A percentile compares a stretch with the other conserved stretches of the same genome.
Evolutionary conservation across 53 echinoderm and acorn worm species (phyloP).

Genomic region (Echinometra lucunter): DNA sequence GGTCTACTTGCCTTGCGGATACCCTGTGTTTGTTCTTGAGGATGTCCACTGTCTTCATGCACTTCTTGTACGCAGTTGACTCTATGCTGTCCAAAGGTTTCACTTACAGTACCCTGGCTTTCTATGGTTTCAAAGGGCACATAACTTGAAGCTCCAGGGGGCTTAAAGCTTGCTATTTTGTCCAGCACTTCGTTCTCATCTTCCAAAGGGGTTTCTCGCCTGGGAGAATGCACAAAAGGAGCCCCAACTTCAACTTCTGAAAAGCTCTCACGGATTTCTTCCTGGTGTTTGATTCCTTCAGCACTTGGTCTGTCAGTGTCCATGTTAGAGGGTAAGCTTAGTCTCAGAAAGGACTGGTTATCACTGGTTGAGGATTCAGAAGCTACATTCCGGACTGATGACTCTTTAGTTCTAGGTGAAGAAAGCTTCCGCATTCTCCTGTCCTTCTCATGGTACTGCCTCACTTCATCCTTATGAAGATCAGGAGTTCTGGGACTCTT

Average conservation of each 20-base stretch:
- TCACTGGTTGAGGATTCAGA: not conserved
- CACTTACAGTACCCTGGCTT: not conserved
- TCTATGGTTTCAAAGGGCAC: not conserved
- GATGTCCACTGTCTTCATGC: not conserved
- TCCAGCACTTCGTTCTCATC: conserved; percentile 59
- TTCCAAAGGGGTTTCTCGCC: conserved; percentile 14
- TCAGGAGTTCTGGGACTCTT: conserved; percentile 82
- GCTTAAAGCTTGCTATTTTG: conserved; percentile 59
- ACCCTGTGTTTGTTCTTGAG: not conserved
- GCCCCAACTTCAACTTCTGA: conserved; percentile 45
- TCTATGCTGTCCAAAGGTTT: not conserved
- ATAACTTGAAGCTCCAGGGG: not conserved
- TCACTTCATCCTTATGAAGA: conserved; percentile 75
- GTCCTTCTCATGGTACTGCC: conserved; percentile 78
- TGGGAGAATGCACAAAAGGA: conserved; percentile 50
- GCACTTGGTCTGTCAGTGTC: conserved; percentile 29
- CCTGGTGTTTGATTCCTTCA: not conserved
- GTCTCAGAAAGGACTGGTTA: not conserved
- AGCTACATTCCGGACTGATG: not conserved
- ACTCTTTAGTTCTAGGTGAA: conserved; percentile 33
- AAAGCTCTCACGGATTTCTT: not conserved
- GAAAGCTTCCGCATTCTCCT: conserved; percentile 59
- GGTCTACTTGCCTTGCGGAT: conserved; percentile 28
- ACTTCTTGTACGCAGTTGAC: not conserved
- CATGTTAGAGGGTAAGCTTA: conserved; percentile 23